These are phyloP conservation scores for Rhinolophus ferrumequinum DNA, from an alignment of 2,113 vertebrate species.

Conservation along the genomic window DNA sequence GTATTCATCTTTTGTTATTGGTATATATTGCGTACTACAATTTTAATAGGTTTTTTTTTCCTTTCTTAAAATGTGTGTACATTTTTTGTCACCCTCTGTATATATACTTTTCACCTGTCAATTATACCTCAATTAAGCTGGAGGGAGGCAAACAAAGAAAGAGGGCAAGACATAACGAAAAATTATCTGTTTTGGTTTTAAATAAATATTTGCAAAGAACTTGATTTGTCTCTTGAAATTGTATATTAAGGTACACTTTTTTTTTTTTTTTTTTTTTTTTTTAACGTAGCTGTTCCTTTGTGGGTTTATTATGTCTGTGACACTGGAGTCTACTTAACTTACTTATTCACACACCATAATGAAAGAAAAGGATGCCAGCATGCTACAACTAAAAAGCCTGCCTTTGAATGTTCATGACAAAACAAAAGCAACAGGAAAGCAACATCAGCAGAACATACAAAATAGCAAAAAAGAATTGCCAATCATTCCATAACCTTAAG, in stretches of 20 bases:
- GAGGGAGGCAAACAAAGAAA: not conserved
- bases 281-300: not conserved
- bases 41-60: no score
- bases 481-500: conserved; percentile 21
- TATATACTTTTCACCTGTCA: not conserved
- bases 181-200: not conserved
- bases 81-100: no score
- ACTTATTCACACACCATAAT: conserved; percentile 31
- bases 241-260: not conserved
- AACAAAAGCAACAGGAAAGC: conserved; percentile 69
- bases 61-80: no score
- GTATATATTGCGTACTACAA: no score
- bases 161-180: not conserved
- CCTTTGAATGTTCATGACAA: conserved; percentile 63
- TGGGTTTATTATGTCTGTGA: conserved; percentile 44
- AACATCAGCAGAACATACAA: not conserved
- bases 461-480: not conserved
- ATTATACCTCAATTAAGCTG: not conserved
- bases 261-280: conserved; percentile 57
- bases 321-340: conserved; percentile 47
- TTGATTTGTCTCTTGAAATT: conserved; percentile 31
- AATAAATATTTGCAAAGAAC: conserved; percentile 1
- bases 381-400: not conserved
- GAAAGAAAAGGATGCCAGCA: not conserved
- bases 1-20: no score